phyloP scores from a whole-genome alignment of 2,113 vertebrate species.

The Carassius auratus region DNA sequence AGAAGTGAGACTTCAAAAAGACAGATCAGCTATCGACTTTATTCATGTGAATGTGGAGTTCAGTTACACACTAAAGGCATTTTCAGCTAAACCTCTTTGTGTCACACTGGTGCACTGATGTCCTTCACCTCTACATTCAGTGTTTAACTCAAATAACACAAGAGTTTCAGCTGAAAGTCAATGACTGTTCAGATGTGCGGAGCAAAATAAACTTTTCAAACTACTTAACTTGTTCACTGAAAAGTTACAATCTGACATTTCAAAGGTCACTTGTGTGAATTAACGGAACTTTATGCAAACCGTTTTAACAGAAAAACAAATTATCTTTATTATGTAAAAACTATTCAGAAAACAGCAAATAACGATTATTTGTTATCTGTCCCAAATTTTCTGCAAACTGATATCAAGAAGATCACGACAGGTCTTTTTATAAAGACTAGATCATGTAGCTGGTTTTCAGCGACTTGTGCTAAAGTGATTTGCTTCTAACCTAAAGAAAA shows the following conservation, averaged over 20 bases:
- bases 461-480: neutral
- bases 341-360: neutral
- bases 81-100: neutral
- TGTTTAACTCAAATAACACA: neutral
- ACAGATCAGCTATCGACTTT: neutral
- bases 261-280: no score
- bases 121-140: slow-evolving; percentile 24
- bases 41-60: neutral
- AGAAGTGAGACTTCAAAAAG: neutral
- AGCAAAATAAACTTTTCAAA: slow-evolving; percentile 3
- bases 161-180: neutral
- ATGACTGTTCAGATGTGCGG: no score
- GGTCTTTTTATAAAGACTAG: neutral
- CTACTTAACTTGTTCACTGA: neutral
- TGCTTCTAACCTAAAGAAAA: no score
- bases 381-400: neutral
- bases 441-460: neutral
- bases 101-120: neutral
- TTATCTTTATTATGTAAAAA: neutral
- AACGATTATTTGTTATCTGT: neutral
- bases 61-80: slow-evolving; percentile 2
- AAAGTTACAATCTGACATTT: neutral
- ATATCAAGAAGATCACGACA: neutral
- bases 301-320: neutral
- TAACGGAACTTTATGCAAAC: neutral